Base-by-base conservation (phyloP, 2,888 invertebrate genomes). In the Epinotia bilunana region DNA sequence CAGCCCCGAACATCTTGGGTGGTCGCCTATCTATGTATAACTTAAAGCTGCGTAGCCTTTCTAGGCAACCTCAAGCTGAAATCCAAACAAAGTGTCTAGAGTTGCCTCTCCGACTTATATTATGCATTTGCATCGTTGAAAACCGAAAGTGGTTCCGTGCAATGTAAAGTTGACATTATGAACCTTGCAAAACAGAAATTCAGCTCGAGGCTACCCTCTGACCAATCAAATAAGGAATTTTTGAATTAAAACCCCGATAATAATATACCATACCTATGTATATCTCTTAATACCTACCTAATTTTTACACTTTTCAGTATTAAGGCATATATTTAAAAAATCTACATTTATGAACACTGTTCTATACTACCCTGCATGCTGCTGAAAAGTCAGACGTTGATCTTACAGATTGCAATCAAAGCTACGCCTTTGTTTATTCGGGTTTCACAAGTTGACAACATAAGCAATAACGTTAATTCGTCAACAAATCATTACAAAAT, bases 271-370 rank as follows among this genome's bases (percentile, higher is more conserved):
- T 23, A 64, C 49, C 49, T 64, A 49, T 64, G 53, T 33, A 53
- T 64, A 53, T 55, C 53, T 65, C 53, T 53, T 65, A 65, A n/a
- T 28, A 53, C 16, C 65, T 65, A 65, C 16, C 65, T 65, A 65
- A n/a, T 53, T 53, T 53, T 53, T 53, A 53, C 53, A 53, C 13
- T 53, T 53, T 53, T n/a, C 53, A n/a, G 53, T 53, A 53, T 53
- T 53, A 53, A 53, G n/a, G 53, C 53, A 53, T 49, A n/a, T 53
- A 53, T 53, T 49, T 49, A 16, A 49, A 49, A 53, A 53, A 53
- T n/a, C 53, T 49, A 49, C 46, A 46, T 13, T 49, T 9, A 16
- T 49, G 53, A 53, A 53, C 53, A 53, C 53, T n/a, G n/a, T n/a
- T 46, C 13, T 46, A 46, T 46, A 46, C 46, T 13, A 46, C 46